These are phyloP conservation scores for Paragorgia papillata DNA, from an alignment of 92 coral and sea anemone species.

Conservation along the genomic window DNA sequence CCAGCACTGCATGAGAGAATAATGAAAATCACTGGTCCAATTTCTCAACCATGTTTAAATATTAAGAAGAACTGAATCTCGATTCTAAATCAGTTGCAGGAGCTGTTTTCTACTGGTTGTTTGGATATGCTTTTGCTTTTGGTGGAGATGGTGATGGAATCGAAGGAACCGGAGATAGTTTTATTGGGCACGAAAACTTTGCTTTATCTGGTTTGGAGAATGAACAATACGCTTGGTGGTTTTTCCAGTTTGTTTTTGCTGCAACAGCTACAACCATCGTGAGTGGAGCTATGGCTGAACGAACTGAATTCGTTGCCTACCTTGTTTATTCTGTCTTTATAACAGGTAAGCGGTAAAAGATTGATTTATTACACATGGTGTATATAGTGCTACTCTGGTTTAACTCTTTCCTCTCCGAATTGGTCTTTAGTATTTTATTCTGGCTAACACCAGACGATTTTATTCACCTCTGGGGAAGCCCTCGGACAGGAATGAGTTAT, in stretches of 20 bases:
- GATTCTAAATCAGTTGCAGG: slow-evolving; percentile 83
- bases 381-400: no score
- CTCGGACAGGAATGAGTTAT: no score
- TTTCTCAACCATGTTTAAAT: no score
- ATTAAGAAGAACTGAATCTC: no score
- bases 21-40: no score
- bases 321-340: slow-evolving; percentile 71
- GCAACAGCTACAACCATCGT: slow-evolving; percentile 95
- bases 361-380: no score
- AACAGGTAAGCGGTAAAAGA: slow-evolving; percentile 75
- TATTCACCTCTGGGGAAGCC: no score
- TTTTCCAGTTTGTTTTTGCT: slow-evolving; percentile 92
- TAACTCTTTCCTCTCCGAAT: no score
- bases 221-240: slow-evolving; percentile 65
- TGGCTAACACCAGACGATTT: no score
- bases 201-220: slow-evolving; percentile 63
- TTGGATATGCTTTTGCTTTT: slow-evolving; percentile 88
- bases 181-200: slow-evolving; percentile 70
- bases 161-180: slow-evolving; percentile 51
- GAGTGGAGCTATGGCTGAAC: slow-evolving; percentile 97
- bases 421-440: no score
- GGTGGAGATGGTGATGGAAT: slow-evolving; percentile 44
- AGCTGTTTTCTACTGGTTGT: slow-evolving; percentile 78
- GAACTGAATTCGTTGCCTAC: slow-evolving; percentile 84
- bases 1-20: no score